Base-by-base conservation (phyloP, 1,140 invertebrate genomes). In the Doryteuthis pealeii region DNA sequence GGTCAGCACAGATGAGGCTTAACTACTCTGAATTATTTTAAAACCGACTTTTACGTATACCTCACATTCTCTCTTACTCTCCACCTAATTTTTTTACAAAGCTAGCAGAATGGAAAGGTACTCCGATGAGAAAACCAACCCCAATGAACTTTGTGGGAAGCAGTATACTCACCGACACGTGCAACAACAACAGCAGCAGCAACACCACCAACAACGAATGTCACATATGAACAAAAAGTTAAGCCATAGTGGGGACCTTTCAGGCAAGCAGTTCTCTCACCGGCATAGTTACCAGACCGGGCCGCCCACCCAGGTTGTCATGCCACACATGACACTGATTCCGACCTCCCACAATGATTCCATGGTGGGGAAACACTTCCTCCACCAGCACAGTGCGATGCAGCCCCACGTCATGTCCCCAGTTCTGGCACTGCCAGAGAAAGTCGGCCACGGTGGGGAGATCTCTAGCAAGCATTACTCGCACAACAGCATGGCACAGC, bases 251-350 rank as follows among this genome's bases (percentile, higher is more conserved):
- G n/a, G n/a, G n/a, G 35, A 40, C 10, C 35, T 40, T 40, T 62
- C 54, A n/a, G 54, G 54, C 10, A 62, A 62, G 18, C 54, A 62
- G 26, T 62, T 15, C 54, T 62, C 54, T 62, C 54, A 62, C 54
- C 54, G 54, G 6, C 54, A 62, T 18, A 28, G 10, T 22, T 62
- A 62, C 54, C 54, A 62, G 26, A 62, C 54, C 10, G 54, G 22
- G 6, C 26, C 26, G 5, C 54, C 54, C 6, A 28, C 26, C 26
- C 18, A 22, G 22, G 26, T 62, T 8, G 22, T 28, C 18, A 62
- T 62, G 54, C 54, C 54, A 22, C 54, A 62, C 54, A 62, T 62
- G 54, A 62, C 54, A n/a, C 54, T 62, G 5, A 22, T 62, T 62
- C 54, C 54, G 18, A 28, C 54, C 35, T 40, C 35, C 18, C 54